Conservation (phyloP, 2,113 vertebrate genomes). For the Picathartes gymnocephalus region DNA sequence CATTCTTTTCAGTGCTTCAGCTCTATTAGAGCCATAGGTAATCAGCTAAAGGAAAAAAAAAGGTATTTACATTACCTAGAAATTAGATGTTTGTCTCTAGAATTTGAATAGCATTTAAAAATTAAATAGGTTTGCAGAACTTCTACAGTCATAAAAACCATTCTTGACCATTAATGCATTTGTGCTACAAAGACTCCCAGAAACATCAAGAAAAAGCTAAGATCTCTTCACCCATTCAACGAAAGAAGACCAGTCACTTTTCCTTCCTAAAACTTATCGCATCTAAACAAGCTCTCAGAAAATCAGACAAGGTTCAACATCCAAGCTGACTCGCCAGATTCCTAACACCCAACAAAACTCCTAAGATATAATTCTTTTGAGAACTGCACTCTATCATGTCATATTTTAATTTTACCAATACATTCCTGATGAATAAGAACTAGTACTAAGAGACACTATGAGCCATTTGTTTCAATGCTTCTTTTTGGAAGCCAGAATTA, state of each 20-base stretch:
- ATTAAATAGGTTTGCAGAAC: not conserved
- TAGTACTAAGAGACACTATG: not conserved
- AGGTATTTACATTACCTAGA: not conserved
- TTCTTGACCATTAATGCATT: not conserved
- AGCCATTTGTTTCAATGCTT: not conserved
- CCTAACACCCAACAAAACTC: not conserved
- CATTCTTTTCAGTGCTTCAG: slow-evolving; percentile 87
- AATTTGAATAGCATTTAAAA: not conserved
- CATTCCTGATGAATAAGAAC: not conserved
- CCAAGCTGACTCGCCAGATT: not conserved
- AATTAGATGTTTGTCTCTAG: not conserved
- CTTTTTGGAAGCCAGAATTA: not conserved
- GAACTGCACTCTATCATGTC: not conserved
- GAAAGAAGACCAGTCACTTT: not conserved
- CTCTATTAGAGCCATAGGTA: slow-evolving; percentile 85
- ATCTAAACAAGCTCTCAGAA: not conserved
- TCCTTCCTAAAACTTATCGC: not conserved
- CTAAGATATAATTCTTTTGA: not conserved
- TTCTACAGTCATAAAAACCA: not conserved
- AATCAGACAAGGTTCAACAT: not conserved
- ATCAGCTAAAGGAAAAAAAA: slow-evolving; percentile 78
- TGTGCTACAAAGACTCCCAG: not conserved
- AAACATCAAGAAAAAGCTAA: not conserved
- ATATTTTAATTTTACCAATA: not conserved
- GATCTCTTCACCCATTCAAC: not conserved